Evolutionary conservation across 2,113 vertebrate species (phyloP).

Genomic region (Tamias sibiricus): DNA sequence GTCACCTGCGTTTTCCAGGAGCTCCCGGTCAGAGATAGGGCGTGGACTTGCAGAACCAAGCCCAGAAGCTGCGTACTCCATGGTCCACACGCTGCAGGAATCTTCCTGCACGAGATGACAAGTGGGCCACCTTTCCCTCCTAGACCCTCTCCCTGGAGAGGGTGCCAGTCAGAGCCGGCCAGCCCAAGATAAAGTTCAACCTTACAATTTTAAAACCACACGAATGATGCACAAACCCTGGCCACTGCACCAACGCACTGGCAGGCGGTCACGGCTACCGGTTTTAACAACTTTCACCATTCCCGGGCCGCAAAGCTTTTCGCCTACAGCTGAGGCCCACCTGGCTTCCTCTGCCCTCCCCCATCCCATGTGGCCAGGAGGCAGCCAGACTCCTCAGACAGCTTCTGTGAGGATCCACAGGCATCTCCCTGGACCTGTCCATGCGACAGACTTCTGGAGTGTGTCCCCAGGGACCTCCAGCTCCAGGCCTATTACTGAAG

Average conservation of each 20-base stretch:
- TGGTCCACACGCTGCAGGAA: not conserved
- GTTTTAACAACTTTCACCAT: not conserved
- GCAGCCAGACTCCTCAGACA: not conserved
- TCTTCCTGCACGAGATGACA: constrained; percentile 5
- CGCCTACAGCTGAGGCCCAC: rapidly evolving
- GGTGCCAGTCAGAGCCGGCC: not conserved
- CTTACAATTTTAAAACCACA: not conserved
- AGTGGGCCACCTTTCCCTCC: not conserved
- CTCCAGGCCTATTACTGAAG: constrained; percentile 67
- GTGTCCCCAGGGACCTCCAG: constrained; percentile 29
- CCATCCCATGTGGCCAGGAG: not conserved
- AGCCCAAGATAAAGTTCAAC: not conserved
- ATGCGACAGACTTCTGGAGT: constrained; percentile 36
- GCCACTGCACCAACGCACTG: rapidly evolving
- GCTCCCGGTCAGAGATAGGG: not conserved
- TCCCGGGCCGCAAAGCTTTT: not conserved
- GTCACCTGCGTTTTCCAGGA: not conserved
- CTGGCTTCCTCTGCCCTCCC: rapidly evolving
- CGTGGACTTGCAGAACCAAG: not conserved
- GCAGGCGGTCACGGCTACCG: rapidly evolving
- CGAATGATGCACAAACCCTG: not conserved
- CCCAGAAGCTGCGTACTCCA: not conserved
- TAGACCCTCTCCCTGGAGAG: too few relatives aligned
- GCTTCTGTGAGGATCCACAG: not conserved
- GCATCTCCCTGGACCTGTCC: constrained; percentile 15